phyloP scores from a whole-genome alignment of 1,140 invertebrate genomes.

The fruit fly (Drosophila melanogaster) region Release_6_plus_ISO1_MT NT_033779.5:12968001-12968500 shows the following conservation, averaged over 20 bases:
- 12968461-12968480: slow-evolving; percentile 5
- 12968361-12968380: neutral
- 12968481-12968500: slow-evolving; percentile 79
- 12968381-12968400: slow-evolving; percentile 37
- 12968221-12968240: slow-evolving; percentile 14
- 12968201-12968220: slow-evolving; percentile 13
- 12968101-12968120: neutral
- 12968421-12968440: slow-evolving; percentile 79
- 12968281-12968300: slow-evolving; percentile 44
- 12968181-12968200: slow-evolving; percentile 3
- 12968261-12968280: slow-evolving; percentile 21
- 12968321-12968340: slow-evolving; percentile 68
- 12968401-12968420: slow-evolving; percentile 68
- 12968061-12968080: neutral
- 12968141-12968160: neutral
- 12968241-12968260: neutral
- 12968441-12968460: slow-evolving; percentile 1
- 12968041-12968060: neutral
- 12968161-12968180: slow-evolving; percentile 41
- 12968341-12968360: slow-evolving; percentile 15
- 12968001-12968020: too few species aligned
- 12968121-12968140: slow-evolving; percentile 22
- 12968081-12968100: slow-evolving; percentile 6
- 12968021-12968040: too few species aligned
- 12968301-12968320: slow-evolving; percentile 25